Base-by-base conservation (phyloP, 2,797 vertebrate genomes). In the Betta splendens region DNA sequence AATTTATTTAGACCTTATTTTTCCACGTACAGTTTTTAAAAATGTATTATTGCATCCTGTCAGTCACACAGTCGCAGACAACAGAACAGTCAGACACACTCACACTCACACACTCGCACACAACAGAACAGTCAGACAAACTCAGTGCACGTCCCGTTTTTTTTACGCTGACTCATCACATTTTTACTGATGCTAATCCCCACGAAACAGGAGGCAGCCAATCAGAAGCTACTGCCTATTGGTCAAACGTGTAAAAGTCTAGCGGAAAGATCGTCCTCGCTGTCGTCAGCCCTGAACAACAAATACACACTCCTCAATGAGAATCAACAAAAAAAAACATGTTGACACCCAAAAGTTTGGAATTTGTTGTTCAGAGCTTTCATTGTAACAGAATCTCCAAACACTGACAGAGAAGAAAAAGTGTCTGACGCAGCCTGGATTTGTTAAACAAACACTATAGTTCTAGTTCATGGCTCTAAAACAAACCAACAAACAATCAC, bases 281-380 rank as follows among this genome's bases (percentile, higher is more conserved):
- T 7, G 4, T 23, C 25, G 20, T 54, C 28, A 12, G 2, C 9
- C 10, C 7, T 13, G 21, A 32, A 15, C 16, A 44, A 23, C 32
- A 42, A 28, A 28, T 13, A 11, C 4, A 35, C 47, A 40, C 54
- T 49, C 47, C 58, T 31, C 35, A 26, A 16, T 12, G 26, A 64
- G 52, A 53, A 29, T 31, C 2, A 18, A 16, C 12, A 29, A 2
- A 16, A 54, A n/a, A 43, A 57, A 18, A 45, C 31, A 20, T 18
- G 25, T 32, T 45, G 16, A 5, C 37, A 52, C 8, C 15, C 63
- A 16, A 17, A 12, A 75, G 78, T 89, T 85, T 79, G 77, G 88
- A 87, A 88, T 87, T 76, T 52, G 45, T 32, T 42, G 85, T 92
- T 92, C 88, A 89, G 92, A 91, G 79, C 89, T 23, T 18, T 52